Evolutionary conservation across 2,113 vertebrate genomes (phyloP), one percentile per base, ranked within the genome.

Genomic region (Larimichthys crocea): DNA sequence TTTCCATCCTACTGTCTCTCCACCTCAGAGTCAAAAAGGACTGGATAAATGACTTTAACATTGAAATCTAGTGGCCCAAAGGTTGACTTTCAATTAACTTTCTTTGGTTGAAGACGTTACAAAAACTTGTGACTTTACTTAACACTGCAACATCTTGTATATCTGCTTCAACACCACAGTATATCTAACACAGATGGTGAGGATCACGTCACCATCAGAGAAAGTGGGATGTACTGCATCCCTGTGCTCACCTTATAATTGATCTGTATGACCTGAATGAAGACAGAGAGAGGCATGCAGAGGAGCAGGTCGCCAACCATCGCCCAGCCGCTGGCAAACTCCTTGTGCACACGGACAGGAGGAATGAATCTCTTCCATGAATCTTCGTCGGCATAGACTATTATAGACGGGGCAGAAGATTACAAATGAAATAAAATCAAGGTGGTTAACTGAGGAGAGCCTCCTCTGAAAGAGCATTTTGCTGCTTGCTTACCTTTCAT

Each of bases 201-300:
- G 53, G 26, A 17, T 61, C 22, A 66, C 7, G 35, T 35, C 35
- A 35, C 35, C 35, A 35, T 35, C 35, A 35, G 35, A 35, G 35
- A 40, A 40, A 40, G 35, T 42, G 10, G 5, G 24, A 46, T 16
- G 20, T 0, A 65, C 11, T 48, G n/a, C 35, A 40, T 40, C 35
- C 35, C 35, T 40, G 35, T 9, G 10, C 74, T 76, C 94, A 99
- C 98, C 97, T 97, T 95, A 86, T 97, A 98, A 92, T 96, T 98
- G 88, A 99, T 95, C 95, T 99, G 98, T 1, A 97, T 94, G 60
- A 99, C 92, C 92, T 99, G 97, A 44, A 98, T 57, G 61, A 97
- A 99, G 88, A 99, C 22, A 3, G 98, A 99, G 56, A 99, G 97
- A 0, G 98, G 98, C 85, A 99, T 60, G 74, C 96, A 97, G 83